These are phyloP conservation scores for Calypte anna DNA, from an alignment of 2,113 vertebrate genomes.

Conservation along the genomic window DNA sequence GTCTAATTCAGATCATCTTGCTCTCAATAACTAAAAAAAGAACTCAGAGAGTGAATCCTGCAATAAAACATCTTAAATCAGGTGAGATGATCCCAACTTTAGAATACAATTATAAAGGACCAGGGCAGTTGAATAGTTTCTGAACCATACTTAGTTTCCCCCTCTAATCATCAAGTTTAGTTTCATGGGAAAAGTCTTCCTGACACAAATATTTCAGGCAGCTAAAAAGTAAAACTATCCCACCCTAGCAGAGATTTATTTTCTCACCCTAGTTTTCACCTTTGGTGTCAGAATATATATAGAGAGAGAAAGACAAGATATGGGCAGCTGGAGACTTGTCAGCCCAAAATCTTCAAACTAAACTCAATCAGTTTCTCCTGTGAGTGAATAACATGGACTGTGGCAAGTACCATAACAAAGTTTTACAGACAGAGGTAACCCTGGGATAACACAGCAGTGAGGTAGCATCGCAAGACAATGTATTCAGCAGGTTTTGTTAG, in stretches of 20 bases:
- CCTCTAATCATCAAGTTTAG: neutral
- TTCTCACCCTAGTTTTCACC: neutral
- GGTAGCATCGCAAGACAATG: neutral
- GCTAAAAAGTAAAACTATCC: neutral
- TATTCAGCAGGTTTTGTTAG: neutral
- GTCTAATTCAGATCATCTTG: neutral
- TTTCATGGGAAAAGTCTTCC: neutral
- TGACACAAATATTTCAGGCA: neutral
- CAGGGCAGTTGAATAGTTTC: neutral
- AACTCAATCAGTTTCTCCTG: constrained; percentile 12
- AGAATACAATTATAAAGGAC: neutral
- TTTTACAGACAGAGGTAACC: neutral
- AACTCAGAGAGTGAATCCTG: neutral
- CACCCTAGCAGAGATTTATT: neutral
- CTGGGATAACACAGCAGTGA: neutral
- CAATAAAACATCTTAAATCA: neutral
- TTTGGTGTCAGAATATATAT: neutral
- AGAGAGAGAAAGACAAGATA: neutral
- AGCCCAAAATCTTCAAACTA: constrained; percentile 23
- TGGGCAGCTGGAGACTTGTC: constrained; percentile 6
- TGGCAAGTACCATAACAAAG: constrained; percentile 12
- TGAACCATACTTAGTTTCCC: neutral
- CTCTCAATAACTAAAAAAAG: neutral
- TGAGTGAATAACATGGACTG: constrained; percentile 26
- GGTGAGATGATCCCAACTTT: neutral